A percentile compares a stretch with the other conserved stretches of the same genome.
Conservation (phyloP, 1,140 invertebrate species). For the Pissodes strobi region DNA sequence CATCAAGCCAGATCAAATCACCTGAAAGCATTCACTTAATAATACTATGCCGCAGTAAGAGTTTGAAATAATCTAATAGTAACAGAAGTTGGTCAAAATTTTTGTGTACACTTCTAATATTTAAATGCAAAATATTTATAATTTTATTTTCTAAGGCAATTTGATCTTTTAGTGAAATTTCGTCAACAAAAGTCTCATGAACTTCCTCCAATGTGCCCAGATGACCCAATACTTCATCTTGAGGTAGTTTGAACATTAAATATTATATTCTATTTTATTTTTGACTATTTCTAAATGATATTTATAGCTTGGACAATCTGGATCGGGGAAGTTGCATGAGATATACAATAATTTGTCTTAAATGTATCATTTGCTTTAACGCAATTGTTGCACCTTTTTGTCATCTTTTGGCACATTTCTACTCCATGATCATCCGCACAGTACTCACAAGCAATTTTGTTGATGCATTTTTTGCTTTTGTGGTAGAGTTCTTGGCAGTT, state of each 20-base stretch:
- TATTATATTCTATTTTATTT: not conserved
- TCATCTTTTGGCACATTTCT: not conserved
- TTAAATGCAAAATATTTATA: not conserved
- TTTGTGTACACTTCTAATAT: not conserved
- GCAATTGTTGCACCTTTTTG: not conserved
- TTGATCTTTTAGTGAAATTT: not conserved
- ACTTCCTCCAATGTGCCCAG: no score
- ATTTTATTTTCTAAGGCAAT: not conserved
- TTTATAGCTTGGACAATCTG: no score
- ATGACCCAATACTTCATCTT: not conserved
- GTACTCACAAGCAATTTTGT: no score
- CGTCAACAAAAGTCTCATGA: not conserved
- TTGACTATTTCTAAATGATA: no score
- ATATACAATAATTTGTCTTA: not conserved
- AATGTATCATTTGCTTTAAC: not conserved
- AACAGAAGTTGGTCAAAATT: no score
- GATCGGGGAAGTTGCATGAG: not conserved
- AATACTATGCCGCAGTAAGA: not conserved
- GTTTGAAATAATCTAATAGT: no score
- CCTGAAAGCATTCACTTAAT: not conserved
- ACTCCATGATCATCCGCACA: no score
- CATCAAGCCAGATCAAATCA: not conserved
- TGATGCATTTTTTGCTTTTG: no score
- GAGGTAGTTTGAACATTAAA: no score
- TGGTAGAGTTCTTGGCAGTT: not conserved